phyloP scores from a whole-genome alignment of 2,888 invertebrate species.

The Melitaea athalia region DNA sequence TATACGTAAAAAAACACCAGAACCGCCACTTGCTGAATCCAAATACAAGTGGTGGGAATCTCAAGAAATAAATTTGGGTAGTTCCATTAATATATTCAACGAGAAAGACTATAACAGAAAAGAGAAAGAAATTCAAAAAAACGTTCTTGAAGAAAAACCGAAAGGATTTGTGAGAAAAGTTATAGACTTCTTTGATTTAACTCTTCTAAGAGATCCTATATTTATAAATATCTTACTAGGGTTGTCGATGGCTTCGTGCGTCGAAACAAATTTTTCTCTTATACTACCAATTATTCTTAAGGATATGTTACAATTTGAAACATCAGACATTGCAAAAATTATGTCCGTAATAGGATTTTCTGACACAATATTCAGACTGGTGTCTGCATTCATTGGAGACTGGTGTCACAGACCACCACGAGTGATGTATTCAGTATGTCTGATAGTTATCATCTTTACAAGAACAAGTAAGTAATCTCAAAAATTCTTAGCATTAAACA shows the following conservation, averaged over 20 bases:
- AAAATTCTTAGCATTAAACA: no score
- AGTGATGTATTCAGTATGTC: conserved; percentile 84
- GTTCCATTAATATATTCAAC: conserved; percentile 83
- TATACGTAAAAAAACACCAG: conserved; percentile 57
- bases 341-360: conserved; percentile 84
- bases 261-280: conserved; percentile 86
- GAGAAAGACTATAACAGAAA: conserved; percentile 51
- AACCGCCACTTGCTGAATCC: conserved; percentile 55
- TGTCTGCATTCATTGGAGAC: conserved; percentile 86
- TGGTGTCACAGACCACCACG: conserved; percentile 83
- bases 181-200: conserved; percentile 84
- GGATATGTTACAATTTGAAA: conserved; percentile 83
- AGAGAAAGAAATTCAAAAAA: conserved; percentile 49
- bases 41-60: conserved; percentile 82
- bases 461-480: conserved; percentile 83
- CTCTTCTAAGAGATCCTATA: conserved; percentile 84
- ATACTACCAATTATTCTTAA: conserved; percentile 85
- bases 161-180: conserved; percentile 58
- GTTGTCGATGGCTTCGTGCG: conserved; percentile 85
- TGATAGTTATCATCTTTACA: conserved; percentile 81
- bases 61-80: conserved; percentile 82
- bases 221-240: conserved; percentile 87
- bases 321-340: conserved; percentile 81
- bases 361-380: conserved; percentile 83
- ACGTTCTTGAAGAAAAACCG: conserved; percentile 43